These are phyloP conservation scores for Ceuthmochares aereus DNA, from an alignment of 2,113 vertebrate genomes.

Conservation along the genomic window DNA sequence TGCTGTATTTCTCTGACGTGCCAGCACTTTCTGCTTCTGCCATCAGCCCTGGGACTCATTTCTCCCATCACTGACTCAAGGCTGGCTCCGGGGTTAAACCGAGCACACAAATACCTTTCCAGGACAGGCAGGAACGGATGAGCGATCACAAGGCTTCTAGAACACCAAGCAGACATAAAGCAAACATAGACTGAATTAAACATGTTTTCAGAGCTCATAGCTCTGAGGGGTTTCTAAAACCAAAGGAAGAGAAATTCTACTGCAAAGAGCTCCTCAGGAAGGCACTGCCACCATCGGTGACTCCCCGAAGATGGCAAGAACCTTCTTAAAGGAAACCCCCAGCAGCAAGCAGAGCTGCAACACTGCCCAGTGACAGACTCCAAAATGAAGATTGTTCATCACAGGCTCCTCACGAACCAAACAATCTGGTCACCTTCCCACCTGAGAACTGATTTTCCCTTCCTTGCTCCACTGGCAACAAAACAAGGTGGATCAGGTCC, in stretches of 20 bases:
- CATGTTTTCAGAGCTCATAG: background rate
- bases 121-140: background rate
- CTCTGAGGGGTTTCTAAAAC: background rate
- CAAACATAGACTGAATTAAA: background rate
- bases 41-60: background rate
- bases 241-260: background rate
- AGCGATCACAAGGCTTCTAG: background rate
- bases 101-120: background rate
- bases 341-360: background rate
- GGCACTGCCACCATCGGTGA: background rate
- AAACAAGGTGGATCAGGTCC: background rate
- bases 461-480: background rate
- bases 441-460: background rate
- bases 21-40: background rate
- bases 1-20: background rate
- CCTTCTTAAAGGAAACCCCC: background rate
- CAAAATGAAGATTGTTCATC: background rate
- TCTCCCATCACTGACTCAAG: background rate
- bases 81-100: background rate
- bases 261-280: background rate
- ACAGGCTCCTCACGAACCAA: background rate
- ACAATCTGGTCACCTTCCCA: background rate
- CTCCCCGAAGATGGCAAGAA: background rate
- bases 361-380: background rate
- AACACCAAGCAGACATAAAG: background rate